A percentile compares a stretch with the other conserved stretches of the same genome.
Evolutionary conservation across 2,888 invertebrate species (phyloP).

Genomic region (Congeria kusceri): DNA sequence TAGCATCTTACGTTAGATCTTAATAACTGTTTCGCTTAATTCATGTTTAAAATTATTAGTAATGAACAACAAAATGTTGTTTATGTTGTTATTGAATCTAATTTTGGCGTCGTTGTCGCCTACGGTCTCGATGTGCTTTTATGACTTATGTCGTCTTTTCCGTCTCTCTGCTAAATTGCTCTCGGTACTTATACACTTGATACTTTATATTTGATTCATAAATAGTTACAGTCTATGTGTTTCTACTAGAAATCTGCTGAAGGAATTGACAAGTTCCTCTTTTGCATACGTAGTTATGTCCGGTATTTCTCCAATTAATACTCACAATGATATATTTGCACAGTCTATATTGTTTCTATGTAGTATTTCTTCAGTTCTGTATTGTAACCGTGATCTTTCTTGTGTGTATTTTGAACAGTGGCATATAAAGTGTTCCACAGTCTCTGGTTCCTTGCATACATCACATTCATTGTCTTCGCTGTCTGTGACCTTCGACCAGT

Average conservation of each 20-base stretch:
- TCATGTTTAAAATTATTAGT: too few species aligned
- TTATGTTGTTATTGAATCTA: too few species aligned
- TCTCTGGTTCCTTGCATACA: neutral
- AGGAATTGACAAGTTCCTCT: neutral
- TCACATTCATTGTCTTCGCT: neutral
- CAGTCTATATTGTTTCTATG: neutral
- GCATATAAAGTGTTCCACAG: slow-evolving; percentile 6
- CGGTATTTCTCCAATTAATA: neutral
- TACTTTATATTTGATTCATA: too few species aligned
- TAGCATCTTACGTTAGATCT: too few species aligned
- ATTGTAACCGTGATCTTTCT: neutral
- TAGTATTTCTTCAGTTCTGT: slow-evolving; percentile 9
- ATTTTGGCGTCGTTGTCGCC: too few species aligned
- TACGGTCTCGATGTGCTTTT: too few species aligned
- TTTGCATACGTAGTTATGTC: neutral
- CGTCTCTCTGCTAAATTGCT: too few species aligned
- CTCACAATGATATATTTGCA: neutral
- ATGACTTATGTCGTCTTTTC: too few species aligned
- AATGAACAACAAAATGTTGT: too few species aligned
- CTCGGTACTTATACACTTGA: too few species aligned
- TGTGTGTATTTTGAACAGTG: neutral
- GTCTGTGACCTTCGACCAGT: neutral
- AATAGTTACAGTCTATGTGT: neutral
- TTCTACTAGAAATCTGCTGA: neutral
- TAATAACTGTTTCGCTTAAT: too few species aligned